Base-by-base conservation (phyloP, 2,113 vertebrate species). In the Ascaphus truei region DNA sequence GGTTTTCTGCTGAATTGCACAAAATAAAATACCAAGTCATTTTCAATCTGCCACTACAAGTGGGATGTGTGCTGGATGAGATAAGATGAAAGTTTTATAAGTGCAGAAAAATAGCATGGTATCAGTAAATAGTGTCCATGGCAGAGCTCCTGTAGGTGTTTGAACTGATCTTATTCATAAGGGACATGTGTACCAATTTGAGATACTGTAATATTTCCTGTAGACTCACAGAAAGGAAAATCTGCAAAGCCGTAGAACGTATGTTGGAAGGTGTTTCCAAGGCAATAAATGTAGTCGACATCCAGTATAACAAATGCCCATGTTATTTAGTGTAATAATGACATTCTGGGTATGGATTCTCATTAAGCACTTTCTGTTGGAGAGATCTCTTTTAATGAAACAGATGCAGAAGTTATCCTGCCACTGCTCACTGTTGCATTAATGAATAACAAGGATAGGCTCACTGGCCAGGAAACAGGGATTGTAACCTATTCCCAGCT, bases 371-470 rank as follows among this genome's bases (percentile, higher is more conserved):
- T 12, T 47, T 62, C 39, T n/a, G 47, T n/a, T 6, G 10, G 3
- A 37, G n/a, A 29, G 23, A 41, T 29, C 16, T 52, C 3, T 27
- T 52, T 65, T 53, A 65, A 65, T 52, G 62, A 52, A 33, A 51
- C 22, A 15, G 6, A 7, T n/a, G n/a, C n/a, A n/a, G n/a, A n/a
- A n/a, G n/a, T n/a, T n/a, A n/a, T n/a, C n/a, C n/a, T n/a, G n/a
- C 31, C 9, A 5, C 9, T 34, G 31, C 5, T 34, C 9, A 7
- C 9, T 34, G 31, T 34, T 34, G 5, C 9, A 34, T 34, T 34
- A 7, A 9, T 34, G 31, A 5, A 7, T 34, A 34, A 37, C 34
- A 37, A 15, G 9, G 10, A 37, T 37, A 15, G 34, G 34, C 15
- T 9, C 34, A 12, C 10, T 7, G 15, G 34, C 34, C 34, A 37